Conservation (phyloP, 2,888 invertebrate genomes). For the Campaea margaritaria region DNA sequence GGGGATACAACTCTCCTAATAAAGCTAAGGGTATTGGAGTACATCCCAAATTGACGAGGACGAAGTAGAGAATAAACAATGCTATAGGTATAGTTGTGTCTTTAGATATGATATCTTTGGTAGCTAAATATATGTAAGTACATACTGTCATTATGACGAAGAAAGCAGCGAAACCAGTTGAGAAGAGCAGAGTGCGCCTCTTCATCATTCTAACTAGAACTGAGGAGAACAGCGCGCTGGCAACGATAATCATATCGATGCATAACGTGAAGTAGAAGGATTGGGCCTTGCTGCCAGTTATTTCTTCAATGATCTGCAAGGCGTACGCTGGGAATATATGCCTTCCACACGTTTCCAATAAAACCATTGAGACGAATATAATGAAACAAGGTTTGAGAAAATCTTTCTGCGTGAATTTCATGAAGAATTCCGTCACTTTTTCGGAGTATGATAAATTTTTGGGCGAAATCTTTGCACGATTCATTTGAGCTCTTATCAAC, state of each 20-base stretch:
- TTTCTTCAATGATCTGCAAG: conserved; percentile 49
- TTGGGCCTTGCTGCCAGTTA: conserved; percentile 50
- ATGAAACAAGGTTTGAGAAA: conserved; percentile 54
- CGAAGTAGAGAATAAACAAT: conserved; percentile 54
- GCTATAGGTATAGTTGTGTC: conserved; percentile 47
- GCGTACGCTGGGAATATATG: conserved; percentile 61
- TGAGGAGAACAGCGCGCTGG: conserved; percentile 52
- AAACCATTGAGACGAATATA: conserved; percentile 46
- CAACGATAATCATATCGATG: conserved; percentile 55
- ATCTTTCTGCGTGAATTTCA: conserved; percentile 47
- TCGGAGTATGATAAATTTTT: conserved; percentile 14
- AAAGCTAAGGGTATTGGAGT: conserved; percentile 59
- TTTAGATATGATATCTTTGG: conserved; percentile 46
- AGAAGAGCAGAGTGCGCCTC: conserved; percentile 54
- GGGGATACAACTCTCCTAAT: conserved; percentile 57
- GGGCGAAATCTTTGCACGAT: conserved; percentile 21
- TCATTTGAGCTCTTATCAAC: conserved; percentile 45
- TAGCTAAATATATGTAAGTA: conserved; percentile 47
- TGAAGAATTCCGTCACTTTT: conserved; percentile 30
- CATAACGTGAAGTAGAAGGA: conserved; percentile 55
- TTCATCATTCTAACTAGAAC: conserved; percentile 54
- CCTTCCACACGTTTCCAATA: conserved; percentile 56
- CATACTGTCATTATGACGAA: conserved; percentile 48
- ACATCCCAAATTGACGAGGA: conserved; percentile 59
- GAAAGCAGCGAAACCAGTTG: conserved; percentile 52